A percentile compares a stretch with the other conserved stretches of the same genome.
Conservation (phyloP, 2,797 vertebrate genomes). For the Trachops cirrhosus region DNA sequence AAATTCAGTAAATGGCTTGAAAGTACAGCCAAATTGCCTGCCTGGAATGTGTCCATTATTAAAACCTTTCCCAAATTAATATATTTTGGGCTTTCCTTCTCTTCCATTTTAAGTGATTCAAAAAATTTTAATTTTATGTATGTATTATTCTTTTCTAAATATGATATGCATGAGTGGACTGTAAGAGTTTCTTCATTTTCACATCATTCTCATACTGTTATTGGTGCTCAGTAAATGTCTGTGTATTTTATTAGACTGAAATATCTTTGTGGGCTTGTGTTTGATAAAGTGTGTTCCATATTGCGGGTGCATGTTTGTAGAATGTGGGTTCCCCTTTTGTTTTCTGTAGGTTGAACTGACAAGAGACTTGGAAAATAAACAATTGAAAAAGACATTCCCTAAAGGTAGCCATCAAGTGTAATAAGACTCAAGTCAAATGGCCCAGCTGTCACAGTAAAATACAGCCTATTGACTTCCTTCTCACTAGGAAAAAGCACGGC, state of each 20-base stretch:
- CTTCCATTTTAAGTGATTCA: background rate
- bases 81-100: background rate
- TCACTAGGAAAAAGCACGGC: constrained; percentile 79
- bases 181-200: background rate
- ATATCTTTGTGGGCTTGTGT: background rate
- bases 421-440: constrained; percentile 86
- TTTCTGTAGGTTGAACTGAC: constrained; percentile 80
- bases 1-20: background rate
- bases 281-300: background rate
- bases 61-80: background rate
- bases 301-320: constrained; percentile 59
- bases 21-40: background rate
- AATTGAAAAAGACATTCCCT: constrained; percentile 85
- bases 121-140: background rate
- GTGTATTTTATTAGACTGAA: constrained; percentile 19
- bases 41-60: background rate
- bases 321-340: constrained; percentile 79
- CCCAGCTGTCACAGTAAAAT: constrained; percentile 85
- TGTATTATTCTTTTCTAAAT: background rate
- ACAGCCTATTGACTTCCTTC: constrained; percentile 82
- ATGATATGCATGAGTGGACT: background rate
- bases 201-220: background rate
- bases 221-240: background rate
- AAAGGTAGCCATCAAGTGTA: constrained; percentile 87
- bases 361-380: constrained; percentile 84